Conservation (phyloP, 1,140 invertebrate genomes). For the Brachionus manjavacas region DNA sequence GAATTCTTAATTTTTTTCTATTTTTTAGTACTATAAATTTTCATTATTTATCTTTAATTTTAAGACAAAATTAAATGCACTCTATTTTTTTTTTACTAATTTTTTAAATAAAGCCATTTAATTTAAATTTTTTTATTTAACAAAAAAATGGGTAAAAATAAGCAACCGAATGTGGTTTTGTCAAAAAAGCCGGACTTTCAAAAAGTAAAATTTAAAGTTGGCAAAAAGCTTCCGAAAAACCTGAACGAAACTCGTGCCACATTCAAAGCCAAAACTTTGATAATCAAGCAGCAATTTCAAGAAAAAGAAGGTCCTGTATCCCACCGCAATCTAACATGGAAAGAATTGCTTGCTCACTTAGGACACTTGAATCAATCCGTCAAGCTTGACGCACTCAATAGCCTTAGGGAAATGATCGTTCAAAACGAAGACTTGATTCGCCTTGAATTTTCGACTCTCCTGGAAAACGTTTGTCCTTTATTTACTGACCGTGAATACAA, state of each 20-base stretch:
- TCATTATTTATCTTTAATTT: too few species aligned
- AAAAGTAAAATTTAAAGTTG: slow-evolving; percentile 61
- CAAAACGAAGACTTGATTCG: slow-evolving; percentile 60
- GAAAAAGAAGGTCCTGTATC: slow-evolving; percentile 60
- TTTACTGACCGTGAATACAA: slow-evolving; percentile 68
- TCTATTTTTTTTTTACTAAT: too few species aligned
- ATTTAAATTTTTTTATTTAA: neutral
- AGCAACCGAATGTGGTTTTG: neutral
- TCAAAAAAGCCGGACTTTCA: slow-evolving; percentile 57
- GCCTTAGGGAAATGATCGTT: slow-evolving; percentile 67
- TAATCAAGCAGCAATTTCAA: slow-evolving; percentile 71
- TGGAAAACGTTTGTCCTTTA: slow-evolving; percentile 67
- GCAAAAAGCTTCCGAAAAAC: slow-evolving; percentile 62
- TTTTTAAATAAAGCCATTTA: neutral
- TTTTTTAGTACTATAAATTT: too few species aligned
- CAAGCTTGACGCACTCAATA: slow-evolving; percentile 66
- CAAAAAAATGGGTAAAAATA: slow-evolving; percentile 5
- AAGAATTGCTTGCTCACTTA: slow-evolving; percentile 70
- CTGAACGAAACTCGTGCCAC: slow-evolving; percentile 77
- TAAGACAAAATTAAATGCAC: too few species aligned
- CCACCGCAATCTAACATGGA: slow-evolving; percentile 46
- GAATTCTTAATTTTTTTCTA: too few species aligned
- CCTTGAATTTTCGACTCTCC: slow-evolving; percentile 64
- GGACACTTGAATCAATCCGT: slow-evolving; percentile 72
- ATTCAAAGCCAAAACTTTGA: slow-evolving; percentile 80